Evolutionary conservation across 1,140 invertebrate genomes (phyloP), one percentile per base, ranked within the genome.

Genomic region (Drosophila asahinai): DNA sequence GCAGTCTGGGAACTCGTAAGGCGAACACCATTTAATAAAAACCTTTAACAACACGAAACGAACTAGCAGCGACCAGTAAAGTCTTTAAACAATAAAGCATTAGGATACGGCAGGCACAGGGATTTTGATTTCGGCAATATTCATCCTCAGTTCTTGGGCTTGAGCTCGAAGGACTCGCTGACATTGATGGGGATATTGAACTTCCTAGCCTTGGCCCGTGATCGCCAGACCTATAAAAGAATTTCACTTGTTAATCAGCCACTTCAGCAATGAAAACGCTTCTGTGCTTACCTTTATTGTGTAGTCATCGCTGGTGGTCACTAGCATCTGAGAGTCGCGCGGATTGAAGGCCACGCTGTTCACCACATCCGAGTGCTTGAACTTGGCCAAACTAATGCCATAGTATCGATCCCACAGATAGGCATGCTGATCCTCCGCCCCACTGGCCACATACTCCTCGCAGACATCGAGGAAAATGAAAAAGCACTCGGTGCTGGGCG

Each of bases 271-370:
- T 43, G 1, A 9, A 1, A 12, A 42, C 6, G n/a, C 4, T 22
- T 22, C 1, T 1, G 5, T 14, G 12, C 14, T 42, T 25, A 92
- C 92, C 78, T 93, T 97, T 45, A 98, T 95, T 14, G 95, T 96
- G 81, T 95, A 95, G 93, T 98, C 97, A 92, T 98, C 97, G 74
- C 97, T 97, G 11, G 96, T 96, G n/a, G 97, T 97, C 2, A 98
- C 95, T 22, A 98, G 93, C 95, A 97, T 97, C 93, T 97, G 95
- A 2, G 96, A 95, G 94, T 98, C 96, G 47, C 94, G 93, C 8
- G 97, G 97, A 94, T 97, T 97, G 82, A 98, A 98, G 15, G 97
- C 97, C 2, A 98, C 97, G 12, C 96, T 96, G 93, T 98, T 98
- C 0, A 98, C 97, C 14, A 98, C 97, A 93, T 97, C 97, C 3